Conservation (phyloP, 37 sponge, comb jelly and placozoan species). For the Crambe crambe region DNA sequence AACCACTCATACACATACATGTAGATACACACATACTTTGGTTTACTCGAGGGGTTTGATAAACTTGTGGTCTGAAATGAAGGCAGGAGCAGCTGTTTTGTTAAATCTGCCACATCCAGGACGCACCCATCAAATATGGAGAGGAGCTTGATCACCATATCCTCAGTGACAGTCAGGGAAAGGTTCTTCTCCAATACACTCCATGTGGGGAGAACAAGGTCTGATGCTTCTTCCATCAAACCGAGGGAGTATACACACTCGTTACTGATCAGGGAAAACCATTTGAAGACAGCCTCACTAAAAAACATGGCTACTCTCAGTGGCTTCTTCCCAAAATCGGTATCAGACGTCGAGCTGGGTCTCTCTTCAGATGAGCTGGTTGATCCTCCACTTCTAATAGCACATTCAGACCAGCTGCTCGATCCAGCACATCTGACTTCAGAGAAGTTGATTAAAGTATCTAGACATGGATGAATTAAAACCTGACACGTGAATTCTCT, state of each 20-base stretch:
- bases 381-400: too few species aligned
- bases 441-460: background rate
- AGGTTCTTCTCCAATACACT: background rate
- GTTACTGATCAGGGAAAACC: conserved; percentile 12
- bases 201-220: background rate
- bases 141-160: conserved; percentile 5
- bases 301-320: conserved; percentile 1
- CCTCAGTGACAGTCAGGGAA: background rate
- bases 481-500: conserved; percentile 2
- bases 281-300: background rate
- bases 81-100: conserved; percentile 7
- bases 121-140: background rate
- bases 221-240: background rate
- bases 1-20: too few species aligned
- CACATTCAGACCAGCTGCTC: too few species aligned
- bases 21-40: too few species aligned
- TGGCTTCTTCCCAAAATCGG: too few species aligned
- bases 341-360: too few species aligned
- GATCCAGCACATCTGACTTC: background rate
- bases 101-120: conserved; percentile 18
- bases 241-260: conserved; percentile 16
- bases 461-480: background rate
- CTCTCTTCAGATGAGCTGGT: too few species aligned
- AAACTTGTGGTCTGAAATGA: background rate
- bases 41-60: too few species aligned